Evolutionary conservation across 2,888 invertebrate genomes (phyloP), one percentile per base, ranked within the genome.

Genomic region (Lycophotia porphyrea): DNA sequence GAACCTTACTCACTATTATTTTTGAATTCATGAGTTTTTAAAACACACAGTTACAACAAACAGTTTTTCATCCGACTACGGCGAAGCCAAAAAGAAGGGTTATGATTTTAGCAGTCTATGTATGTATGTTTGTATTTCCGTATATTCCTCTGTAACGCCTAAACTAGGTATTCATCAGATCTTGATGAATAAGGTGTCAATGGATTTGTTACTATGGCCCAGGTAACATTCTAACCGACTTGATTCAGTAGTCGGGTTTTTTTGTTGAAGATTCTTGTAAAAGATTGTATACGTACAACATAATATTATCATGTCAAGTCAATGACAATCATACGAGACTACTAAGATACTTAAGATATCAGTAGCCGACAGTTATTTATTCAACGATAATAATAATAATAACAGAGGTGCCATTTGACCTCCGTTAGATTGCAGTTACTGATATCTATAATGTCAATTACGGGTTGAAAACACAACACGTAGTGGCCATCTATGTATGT

Each of bases 341-440:
- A 18, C 7, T 18, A 18, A 36, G 27, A 49, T 34, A 76, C 24
- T 42, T 8, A n/a, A 55, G 21, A n/a, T 55, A 75, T 44, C 36
- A 67, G 42, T 78, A 52, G 27, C 24, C 2, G 27, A 8, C 27
- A 18, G 52, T 44, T 13, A 31, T 66, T 36, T 55, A 44, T 21
- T 36, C 42, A 52, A 64, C 49, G 44, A 60, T 15, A 27, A 64
- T 76, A 42, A 27, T 65, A 61, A 65, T 52, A 34, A 11, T 63
- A n/a, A n/a, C n/a, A 1, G 2, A 36, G 24, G 15, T 21, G 55
- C n/a, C 31, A n/a, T 21, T 7, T 75, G 78, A 75, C 69, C 75
- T 75, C 15, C 11, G 21, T 27, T 31, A 78, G 78, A 78, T 77
- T 21, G 36, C 69, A 76, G 15, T 52, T 42, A 42, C 55, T 36